Evolutionary conservation across 2,888 invertebrate species (phyloP).

Genomic region (Drosophila monieri): DNA sequence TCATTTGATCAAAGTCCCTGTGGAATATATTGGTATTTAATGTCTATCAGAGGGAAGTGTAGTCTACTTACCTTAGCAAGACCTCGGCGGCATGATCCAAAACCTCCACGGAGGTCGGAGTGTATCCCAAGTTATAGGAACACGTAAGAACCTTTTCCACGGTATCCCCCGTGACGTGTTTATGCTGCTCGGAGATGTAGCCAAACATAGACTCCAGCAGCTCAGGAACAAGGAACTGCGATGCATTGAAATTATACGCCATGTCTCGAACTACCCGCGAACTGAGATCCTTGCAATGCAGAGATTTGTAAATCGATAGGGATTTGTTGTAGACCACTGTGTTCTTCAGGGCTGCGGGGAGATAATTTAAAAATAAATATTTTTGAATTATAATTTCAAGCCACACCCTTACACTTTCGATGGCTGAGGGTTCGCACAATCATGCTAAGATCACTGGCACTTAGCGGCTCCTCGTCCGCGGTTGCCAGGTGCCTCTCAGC

Average conservation of each 20-base stretch:
- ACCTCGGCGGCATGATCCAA: constrained; percentile 83
- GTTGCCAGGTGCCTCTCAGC: constrained; percentile 77
- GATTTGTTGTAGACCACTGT: constrained; percentile 80
- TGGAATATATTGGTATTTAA: no score
- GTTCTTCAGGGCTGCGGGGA: constrained; percentile 77
- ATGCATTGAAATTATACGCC: constrained; percentile 82
- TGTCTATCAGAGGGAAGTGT: no score
- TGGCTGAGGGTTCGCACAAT: constrained; percentile 80
- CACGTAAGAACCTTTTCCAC: constrained; percentile 85
- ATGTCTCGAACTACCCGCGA: constrained; percentile 85
- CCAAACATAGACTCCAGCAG: constrained; percentile 84
- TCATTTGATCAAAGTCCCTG: constrained; percentile 86
- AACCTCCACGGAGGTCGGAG: constrained; percentile 83
- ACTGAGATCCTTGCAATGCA: constrained; percentile 80
- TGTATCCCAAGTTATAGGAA: constrained; percentile 85
- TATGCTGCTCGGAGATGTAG: constrained; percentile 84
- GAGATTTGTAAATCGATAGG: constrained; percentile 81
- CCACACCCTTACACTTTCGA: constrained; percentile 72
- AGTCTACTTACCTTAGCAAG: constrained; percentile 83
- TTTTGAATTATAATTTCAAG: neutral
- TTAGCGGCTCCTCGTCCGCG: constrained; percentile 55
- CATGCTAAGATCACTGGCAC: constrained; percentile 76
- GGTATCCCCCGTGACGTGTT: constrained; percentile 85
- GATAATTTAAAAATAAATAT: neutral
- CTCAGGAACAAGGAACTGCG: constrained; percentile 84